Evolutionary conservation across 2,113 vertebrate species (phyloP), one percentile per base, ranked within the genome.

Genomic region (Agelaius phoeniceus): DNA sequence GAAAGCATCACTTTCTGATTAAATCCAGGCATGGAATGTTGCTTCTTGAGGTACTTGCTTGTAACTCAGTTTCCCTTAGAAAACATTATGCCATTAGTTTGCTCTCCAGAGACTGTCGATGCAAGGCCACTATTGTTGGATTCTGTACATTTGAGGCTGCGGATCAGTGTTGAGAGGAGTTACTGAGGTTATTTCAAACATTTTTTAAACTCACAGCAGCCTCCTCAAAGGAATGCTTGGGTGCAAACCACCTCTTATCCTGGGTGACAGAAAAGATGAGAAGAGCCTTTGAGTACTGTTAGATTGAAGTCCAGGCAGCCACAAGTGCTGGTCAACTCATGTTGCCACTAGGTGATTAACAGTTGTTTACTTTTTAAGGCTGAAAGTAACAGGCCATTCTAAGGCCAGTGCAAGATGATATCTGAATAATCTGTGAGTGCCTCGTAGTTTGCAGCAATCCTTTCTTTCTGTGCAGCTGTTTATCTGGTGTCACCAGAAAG

Each of bases 361-460:
- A 95, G 94, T 80, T 98, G 98, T 98, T 98, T 99, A 98, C 98
- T 98, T 98, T 98, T 98, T 98, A 98, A 97, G 97, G 96, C 95
- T 98, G 96, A 93, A 98, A 98, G 97, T 96, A 97, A 98, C 92
- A 97, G 97, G 97, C 95, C 96, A 96, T 96, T 74, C 88, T 93
- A 96, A 98, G 97, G 97, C 96, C 97, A 98, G 87, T 68, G 96
- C 94, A 97, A 98, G 96, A 96, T 95, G 97, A 97, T 98, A 98
- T 94, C 87, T 96, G 97, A 98, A 97, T 97, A 96, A 97, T 95
- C 96, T 92, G 88, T 89, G 96, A 97, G 95, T 91, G 95, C 91
- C 94, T 97, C 92, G 57, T 37, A 58, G 96, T 97, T 98, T 98
- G 97, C 96, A 97, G 89, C 95, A 96, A 85, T 54, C 67, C 41